These are phyloP conservation scores for Idaea dimidiata DNA, from an alignment of 2,888 invertebrate genomes.

Conservation along the genomic window DNA sequence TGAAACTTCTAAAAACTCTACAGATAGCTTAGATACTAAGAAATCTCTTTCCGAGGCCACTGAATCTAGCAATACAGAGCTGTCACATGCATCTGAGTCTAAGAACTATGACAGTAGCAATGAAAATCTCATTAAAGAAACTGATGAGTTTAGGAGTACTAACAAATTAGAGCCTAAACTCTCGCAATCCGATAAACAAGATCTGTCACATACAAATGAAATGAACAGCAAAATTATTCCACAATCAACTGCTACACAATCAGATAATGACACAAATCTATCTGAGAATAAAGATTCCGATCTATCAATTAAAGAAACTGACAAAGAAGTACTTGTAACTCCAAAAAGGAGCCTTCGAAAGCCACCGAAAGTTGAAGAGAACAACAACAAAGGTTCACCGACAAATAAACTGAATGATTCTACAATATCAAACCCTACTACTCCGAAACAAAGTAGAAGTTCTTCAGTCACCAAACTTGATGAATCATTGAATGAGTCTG, in stretches of 20 bases:
- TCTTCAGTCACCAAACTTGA: slow-evolving; percentile 50
- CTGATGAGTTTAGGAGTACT: neutral
- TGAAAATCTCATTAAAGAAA: too few relatives aligned
- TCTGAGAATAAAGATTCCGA: slow-evolving; percentile 1
- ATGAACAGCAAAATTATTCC: too few relatives aligned
- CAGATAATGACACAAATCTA: slow-evolving; percentile 17
- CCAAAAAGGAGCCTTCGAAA: slow-evolving; percentile 53
- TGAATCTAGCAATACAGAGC: neutral
- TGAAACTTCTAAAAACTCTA: slow-evolving; percentile 17
- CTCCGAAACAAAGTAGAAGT: slow-evolving; percentile 53
- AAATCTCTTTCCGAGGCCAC: neutral
- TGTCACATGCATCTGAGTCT: neutral
- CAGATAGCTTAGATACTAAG: slow-evolving; percentile 14
- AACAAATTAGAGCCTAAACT: neutral
- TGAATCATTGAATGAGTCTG: slow-evolving; percentile 53
- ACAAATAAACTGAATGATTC: slow-evolving; percentile 51
- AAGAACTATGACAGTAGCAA: neutral
- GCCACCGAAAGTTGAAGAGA: slow-evolving; percentile 45
- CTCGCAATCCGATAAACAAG: neutral
- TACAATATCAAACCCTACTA: slow-evolving; percentile 39
- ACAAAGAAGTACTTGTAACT: slow-evolving; percentile 28
- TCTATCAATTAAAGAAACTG: neutral
- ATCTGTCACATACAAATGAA: neutral
- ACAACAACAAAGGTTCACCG: slow-evolving; percentile 41
- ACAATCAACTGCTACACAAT: slow-evolving; percentile 9